Evolutionary conservation across 2,888 invertebrate genomes (phyloP).

Genomic region (Andrena haemorrhoa): DNA sequence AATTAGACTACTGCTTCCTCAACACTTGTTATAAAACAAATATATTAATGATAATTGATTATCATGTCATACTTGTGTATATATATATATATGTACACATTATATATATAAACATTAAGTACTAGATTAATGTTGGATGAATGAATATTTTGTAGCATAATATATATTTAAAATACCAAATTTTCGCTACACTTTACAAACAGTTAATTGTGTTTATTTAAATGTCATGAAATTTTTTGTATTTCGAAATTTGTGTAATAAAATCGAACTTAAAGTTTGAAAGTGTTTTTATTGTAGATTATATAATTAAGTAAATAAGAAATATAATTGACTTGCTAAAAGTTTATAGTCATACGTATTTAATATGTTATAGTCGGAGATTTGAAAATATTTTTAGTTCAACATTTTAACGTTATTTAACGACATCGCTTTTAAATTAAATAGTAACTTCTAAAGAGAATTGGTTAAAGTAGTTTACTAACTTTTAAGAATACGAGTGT

Average conservation of each 20-base stretch:
- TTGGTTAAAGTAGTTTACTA: background rate
- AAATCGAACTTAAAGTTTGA: slow-evolving; percentile 33
- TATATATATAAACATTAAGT: slow-evolving; percentile 26
- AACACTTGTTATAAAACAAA: slow-evolving; percentile 30
- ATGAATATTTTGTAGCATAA: slow-evolving; percentile 49
- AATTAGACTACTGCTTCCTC: slow-evolving; percentile 20
- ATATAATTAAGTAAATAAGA: slow-evolving; percentile 1
- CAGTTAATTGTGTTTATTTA: slow-evolving; percentile 41
- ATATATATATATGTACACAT: slow-evolving; percentile 12
- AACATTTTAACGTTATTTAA: background rate
- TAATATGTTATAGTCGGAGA: background rate
- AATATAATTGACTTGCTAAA: background rate
- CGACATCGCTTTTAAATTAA: background rate
- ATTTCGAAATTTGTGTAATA: slow-evolving; percentile 57
- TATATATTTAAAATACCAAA: slow-evolving; percentile 43
- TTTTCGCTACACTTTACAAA: slow-evolving; percentile 53
- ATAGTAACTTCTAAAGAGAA: background rate
- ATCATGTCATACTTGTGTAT: slow-evolving; percentile 39
- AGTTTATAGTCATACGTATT: background rate
- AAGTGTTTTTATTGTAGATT: slow-evolving; percentile 8
- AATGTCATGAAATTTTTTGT: slow-evolving; percentile 44
- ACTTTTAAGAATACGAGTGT: background rate
- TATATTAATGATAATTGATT: slow-evolving; percentile 30
- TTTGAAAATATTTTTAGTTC: background rate
- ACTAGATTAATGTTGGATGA: slow-evolving; percentile 30